Conservation (phyloP, 2,888 invertebrate genomes). For the Cheiracanthium punctorium region DNA sequence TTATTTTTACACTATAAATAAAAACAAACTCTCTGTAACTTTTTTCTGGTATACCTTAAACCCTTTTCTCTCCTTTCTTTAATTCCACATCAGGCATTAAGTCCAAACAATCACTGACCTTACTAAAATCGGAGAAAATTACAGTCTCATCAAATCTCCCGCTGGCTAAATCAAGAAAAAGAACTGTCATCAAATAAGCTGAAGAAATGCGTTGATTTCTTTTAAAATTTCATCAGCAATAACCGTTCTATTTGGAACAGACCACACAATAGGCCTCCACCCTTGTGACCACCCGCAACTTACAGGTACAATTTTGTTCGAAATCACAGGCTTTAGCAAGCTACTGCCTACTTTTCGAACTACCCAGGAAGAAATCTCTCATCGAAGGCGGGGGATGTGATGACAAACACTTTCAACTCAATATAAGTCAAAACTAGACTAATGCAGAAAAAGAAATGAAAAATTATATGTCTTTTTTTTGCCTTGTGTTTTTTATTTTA, state of each 20-base stretch:
- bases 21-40: too few relatives aligned
- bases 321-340: constrained; percentile 26
- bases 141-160: neutral
- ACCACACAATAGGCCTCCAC: neutral
- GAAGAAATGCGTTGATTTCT: neutral
- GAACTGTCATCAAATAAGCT: neutral
- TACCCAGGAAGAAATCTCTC: neutral
- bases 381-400: neutral
- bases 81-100: too few relatives aligned
- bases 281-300: constrained; percentile 31
- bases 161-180: neutral
- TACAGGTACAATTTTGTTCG: constrained; percentile 9
- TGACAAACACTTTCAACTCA: constrained; percentile 31
- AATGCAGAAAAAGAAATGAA: constrained; percentile 20
- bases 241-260: neutral
- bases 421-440: constrained; percentile 18
- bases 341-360: neutral
- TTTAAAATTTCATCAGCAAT: neutral
- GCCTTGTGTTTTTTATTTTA: neutral
- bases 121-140: neutral
- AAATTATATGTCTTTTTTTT: constrained; percentile 11
- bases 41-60: too few relatives aligned
- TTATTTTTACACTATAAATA: too few relatives aligned
- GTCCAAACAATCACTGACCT: neutral
- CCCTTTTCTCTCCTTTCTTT: too few relatives aligned